Percentiles rank a stretch among this genome's conserved stretches.
phyloP scores from a whole-genome alignment of 2,888 invertebrate genomes.

The Metacarcinus magister region DNA sequence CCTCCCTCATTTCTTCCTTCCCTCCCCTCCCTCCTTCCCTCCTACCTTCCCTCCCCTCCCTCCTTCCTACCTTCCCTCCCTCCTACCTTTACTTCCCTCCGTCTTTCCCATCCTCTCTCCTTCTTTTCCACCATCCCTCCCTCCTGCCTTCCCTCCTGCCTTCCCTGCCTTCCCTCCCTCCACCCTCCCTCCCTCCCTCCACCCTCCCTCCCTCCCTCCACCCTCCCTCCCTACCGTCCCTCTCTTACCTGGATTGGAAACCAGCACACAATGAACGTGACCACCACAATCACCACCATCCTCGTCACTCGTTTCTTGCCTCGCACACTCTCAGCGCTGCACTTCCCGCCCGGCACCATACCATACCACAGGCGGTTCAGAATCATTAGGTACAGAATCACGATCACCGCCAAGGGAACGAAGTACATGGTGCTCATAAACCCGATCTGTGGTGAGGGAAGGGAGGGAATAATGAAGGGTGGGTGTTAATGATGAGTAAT shows the following conservation, averaged over 20 bases:
- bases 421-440: constrained; percentile 94
- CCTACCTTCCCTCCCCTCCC: too few species aligned
- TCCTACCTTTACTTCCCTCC: not conserved
- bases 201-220: not conserved
- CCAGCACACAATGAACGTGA: constrained; percentile 97
- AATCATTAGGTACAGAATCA: constrained; percentile 95
- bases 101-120: not conserved
- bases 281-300: constrained; percentile 95
- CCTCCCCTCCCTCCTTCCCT: not conserved
- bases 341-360: constrained; percentile 88
- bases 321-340: constrained; percentile 92
- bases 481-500: not conserved
- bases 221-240: too few species aligned
- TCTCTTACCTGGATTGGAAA: constrained; percentile 91
- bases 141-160: not conserved
- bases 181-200: not conserved
- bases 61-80: too few species aligned
- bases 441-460: constrained; percentile 10
- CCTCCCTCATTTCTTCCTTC: not conserved
- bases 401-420: constrained; percentile 93
- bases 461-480: not conserved
- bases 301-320: constrained; percentile 95
- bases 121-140: constrained; percentile 10
- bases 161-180: not conserved
- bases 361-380: constrained; percentile 93